Conservation (phyloP, 1,140 invertebrate genomes). For the Lasaia peninsularis region DNA sequence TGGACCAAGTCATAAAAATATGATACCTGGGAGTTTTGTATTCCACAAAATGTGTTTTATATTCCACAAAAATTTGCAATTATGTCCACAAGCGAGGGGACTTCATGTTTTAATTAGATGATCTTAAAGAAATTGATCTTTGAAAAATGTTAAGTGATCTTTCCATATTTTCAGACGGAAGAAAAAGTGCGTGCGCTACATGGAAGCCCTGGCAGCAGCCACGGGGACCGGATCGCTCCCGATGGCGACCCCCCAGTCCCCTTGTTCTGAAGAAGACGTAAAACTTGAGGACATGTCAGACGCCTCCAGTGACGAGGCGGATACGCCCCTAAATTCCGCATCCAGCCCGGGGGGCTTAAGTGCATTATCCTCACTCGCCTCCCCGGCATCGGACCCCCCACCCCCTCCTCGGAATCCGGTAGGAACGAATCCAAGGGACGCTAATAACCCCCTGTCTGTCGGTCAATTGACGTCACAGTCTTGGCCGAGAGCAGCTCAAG, state of each 20-base stretch:
- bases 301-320: slow-evolving; percentile 85
- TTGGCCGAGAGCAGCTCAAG: slow-evolving; percentile 55
- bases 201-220: slow-evolving; percentile 85
- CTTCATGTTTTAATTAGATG: too few species aligned
- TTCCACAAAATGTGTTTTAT: too few species aligned
- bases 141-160: not conserved
- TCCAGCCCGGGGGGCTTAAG: slow-evolving; percentile 88
- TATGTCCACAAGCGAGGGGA: too few species aligned
- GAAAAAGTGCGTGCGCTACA: slow-evolving; percentile 98
- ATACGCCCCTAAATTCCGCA: slow-evolving; percentile 81
- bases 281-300: slow-evolving; percentile 83
- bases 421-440: slow-evolving; percentile 92
- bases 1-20: too few species aligned
- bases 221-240: slow-evolving; percentile 78
- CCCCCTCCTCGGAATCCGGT: slow-evolving; percentile 85
- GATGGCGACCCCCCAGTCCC: slow-evolving; percentile 49
- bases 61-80: too few species aligned
- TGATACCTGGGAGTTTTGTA: too few species aligned
- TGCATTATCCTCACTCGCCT: slow-evolving; percentile 87
- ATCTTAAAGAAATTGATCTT: not conserved
- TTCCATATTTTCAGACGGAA: slow-evolving; percentile 89
- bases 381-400: slow-evolving; percentile 83
- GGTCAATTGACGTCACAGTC: slow-evolving; percentile 87
- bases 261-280: slow-evolving; percentile 84
- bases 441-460: slow-evolving; percentile 93